Base-by-base conservation (phyloP, 2,113 vertebrate species). In the Leptodactylus fuscus region DNA sequence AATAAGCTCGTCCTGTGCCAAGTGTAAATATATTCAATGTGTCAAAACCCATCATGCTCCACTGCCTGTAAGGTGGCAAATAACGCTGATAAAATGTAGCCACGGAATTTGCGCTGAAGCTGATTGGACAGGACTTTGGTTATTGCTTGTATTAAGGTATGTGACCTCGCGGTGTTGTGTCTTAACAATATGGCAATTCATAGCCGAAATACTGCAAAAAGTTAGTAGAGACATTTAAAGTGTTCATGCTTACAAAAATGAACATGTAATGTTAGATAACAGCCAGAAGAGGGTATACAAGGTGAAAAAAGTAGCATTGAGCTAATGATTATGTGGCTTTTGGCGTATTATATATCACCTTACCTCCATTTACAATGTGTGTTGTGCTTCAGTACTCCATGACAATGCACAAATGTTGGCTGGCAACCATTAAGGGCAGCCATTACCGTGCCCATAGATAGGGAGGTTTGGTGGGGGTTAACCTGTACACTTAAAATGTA, bases 11-110 rank as follows among this genome's bases (percentile, higher is more conserved):
- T 38, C 62, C 65, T 29, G 16, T 41, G 83, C 83, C 83, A 85
- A 85, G 79, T 85, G 75, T 69, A 79, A 85, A 85, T 85, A 79
- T 80, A 85, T 85, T 67, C 83, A 80, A 80, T 15, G 75, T 85
- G 83, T 85, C 83, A 80, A 44, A 79, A 41, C 20, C 62, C 5
- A 85, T 85, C 60, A 79, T 22, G 75, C 83, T 60, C n/a, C 7
- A 58, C 44, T 20, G 60, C 44, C 48, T 71, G 29, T 71, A 58
- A 55, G 76, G 46, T 79, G 62, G 48, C 48, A 58, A 85, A 85
- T 70, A 85, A 70, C n/a, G 18, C 67, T 49, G 74, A 70, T 85
- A 62, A 77, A 76, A 49, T 15, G 27, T n/a, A 53, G 83, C 32
- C 46, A 3, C 27, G 36, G 76, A 53, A 53, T 79, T 38, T 16